phyloP scores from a whole-genome alignment of 2,888 invertebrate species.

The Andrena marginata region DNA sequence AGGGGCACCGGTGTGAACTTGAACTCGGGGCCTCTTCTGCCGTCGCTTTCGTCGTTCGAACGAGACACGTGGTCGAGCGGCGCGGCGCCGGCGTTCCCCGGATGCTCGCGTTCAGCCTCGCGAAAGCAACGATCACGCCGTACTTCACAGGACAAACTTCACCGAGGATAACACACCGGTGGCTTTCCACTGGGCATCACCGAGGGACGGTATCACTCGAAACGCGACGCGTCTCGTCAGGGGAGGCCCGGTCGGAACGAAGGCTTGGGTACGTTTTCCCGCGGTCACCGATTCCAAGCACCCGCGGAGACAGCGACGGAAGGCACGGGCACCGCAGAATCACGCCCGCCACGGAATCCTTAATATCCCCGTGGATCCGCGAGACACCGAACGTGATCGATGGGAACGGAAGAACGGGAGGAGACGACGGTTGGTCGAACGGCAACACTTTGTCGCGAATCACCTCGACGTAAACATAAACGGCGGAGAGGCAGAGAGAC shows the following conservation, averaged over 20 bases:
- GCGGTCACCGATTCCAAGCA: neutral
- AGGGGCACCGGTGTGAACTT: slow-evolving; percentile 1
- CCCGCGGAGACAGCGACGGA: neutral
- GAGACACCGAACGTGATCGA: slow-evolving; percentile 6
- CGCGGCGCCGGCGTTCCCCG: neutral
- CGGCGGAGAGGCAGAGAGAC: slow-evolving; percentile 28
- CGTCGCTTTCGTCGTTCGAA: slow-evolving; percentile 18
- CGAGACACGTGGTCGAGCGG: slow-evolving; percentile 31
- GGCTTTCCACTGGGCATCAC: neutral
- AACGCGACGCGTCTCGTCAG: neutral
- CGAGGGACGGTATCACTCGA: neutral
- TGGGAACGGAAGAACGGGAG: slow-evolving; percentile 18
- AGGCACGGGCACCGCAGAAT: neutral
- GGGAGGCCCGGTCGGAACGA: neutral
- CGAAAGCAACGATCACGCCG: neutral
- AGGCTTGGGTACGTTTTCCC: neutral
- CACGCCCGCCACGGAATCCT: neutral
- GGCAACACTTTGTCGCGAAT: slow-evolving; percentile 8
- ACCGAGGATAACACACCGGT: neutral
- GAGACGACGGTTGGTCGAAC: neutral
- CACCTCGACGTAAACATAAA: neutral
- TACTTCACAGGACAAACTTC: slow-evolving; percentile 31
- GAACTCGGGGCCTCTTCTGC: slow-evolving; percentile 6
- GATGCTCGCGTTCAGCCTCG: neutral
- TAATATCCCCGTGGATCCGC: no score